Evolutionary conservation across 2,888 invertebrate genomes (phyloP), one percentile per base, ranked within the genome.

Genomic region (Eurytoma californica): DNA sequence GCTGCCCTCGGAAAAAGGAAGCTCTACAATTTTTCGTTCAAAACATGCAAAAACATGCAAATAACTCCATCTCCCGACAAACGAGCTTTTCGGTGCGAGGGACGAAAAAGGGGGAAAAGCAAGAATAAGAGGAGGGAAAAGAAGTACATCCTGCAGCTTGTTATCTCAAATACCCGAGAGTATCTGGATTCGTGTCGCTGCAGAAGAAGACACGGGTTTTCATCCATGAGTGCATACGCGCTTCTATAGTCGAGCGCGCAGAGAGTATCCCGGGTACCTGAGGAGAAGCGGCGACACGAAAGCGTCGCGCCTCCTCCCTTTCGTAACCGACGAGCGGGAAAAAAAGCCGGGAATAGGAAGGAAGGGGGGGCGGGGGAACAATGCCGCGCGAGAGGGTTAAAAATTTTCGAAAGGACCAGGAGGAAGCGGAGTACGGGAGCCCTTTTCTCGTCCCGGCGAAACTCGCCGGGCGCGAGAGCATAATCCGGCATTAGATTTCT

Each of bases 81-180:
- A 82, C 81, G 80, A 77, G 80, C 70, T 72, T 80, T 70, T 65
- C 77, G 39, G 9, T 39, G 39, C 39, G 53, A 55, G 61, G 57
- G 75, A 67, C 20, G 63, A 70, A 58, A 47, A 60, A 24, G 12
- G 28, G 68, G 30, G 49, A 55, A 30, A 65, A 66, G 61, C 30
- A 68, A 58, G 18, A 72, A 53, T 7, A 55, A 63, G 55, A 69
- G 66, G 53, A 68, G 67, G 67, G 78, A 77, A 74, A 70, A 67
- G 79, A 77, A 66, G 80, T 74, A 80, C 83, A 82, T 83, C 81
- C 84, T 82, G 83, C 80, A 79, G 79, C 81, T 81, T 75, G 81
- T 81, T 81, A 81, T 77, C 81, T 81, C 73, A 39, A 79, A 77
- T 79, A 65, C 67, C 65, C 16, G 24, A 30, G 72, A 72, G 67